phyloP scores from a whole-genome alignment of 2,888 invertebrate genomes.

The Athalia cordata region DNA sequence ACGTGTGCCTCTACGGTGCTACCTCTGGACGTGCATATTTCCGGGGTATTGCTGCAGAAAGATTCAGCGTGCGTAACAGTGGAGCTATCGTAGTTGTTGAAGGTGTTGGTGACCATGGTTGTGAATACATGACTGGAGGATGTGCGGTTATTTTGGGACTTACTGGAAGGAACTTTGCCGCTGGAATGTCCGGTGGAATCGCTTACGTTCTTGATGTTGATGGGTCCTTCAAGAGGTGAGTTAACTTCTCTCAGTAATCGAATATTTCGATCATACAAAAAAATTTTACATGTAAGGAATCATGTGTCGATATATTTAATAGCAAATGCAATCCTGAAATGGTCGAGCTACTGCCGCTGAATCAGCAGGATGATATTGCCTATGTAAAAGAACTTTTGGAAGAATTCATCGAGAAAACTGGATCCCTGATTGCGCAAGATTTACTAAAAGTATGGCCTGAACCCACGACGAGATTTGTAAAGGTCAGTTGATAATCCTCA shows the following conservation, averaged over 20 bases:
- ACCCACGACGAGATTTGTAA: slow-evolving; percentile 87
- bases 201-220: slow-evolving; percentile 96
- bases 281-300: not conserved
- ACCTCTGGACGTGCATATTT: slow-evolving; percentile 96
- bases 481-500: slow-evolving; percentile 74
- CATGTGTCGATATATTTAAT: slow-evolving; percentile 49
- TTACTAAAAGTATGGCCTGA: slow-evolving; percentile 88
- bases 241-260: not conserved
- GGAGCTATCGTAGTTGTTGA: slow-evolving; percentile 97
- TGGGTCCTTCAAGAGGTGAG: slow-evolving; percentile 83
- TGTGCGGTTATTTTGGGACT: slow-evolving; percentile 92
- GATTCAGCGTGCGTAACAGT: slow-evolving; percentile 98
- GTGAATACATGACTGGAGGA: slow-evolving; percentile 99
- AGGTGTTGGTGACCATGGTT: slow-evolving; percentile 99
- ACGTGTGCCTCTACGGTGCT: slow-evolving; percentile 98
- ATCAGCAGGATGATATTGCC: slow-evolving; percentile 84
- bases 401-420: slow-evolving; percentile 93
- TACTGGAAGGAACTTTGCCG: slow-evolving; percentile 98
- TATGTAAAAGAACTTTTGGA: slow-evolving; percentile 85
- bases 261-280: not conserved
- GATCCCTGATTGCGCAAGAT: slow-evolving; percentile 87
- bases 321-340: slow-evolving; percentile 95
- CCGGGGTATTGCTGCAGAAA: slow-evolving; percentile 97
- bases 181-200: slow-evolving; percentile 98
- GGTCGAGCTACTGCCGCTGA: slow-evolving; percentile 92